A percentile compares a stretch with the other conserved stretches of the same genome.
phyloP scores from a whole-genome alignment of 23 tunicate genomes.

The Aplidium turbinatum region DNA sequence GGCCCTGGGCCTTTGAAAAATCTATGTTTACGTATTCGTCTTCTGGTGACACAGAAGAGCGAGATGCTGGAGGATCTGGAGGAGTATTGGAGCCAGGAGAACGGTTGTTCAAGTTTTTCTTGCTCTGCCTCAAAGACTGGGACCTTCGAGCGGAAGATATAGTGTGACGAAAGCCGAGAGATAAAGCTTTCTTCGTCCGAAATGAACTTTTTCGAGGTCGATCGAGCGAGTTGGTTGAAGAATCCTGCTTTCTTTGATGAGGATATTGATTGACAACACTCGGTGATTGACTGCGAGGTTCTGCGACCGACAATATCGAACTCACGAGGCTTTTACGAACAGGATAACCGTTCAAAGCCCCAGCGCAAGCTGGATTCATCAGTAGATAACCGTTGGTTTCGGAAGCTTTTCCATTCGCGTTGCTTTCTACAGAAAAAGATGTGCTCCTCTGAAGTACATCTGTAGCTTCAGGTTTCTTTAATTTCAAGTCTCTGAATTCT shows the following conservation, averaged over 20 bases:
- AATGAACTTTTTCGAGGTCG: constrained; percentile 21
- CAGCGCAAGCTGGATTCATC: constrained; percentile 9
- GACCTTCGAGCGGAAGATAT: constrained; percentile 19
- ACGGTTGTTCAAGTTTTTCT: not conserved
- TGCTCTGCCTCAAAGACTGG: constrained; percentile 22
- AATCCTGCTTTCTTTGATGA: constrained; percentile 41
- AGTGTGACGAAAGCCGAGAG: constrained; percentile 9
- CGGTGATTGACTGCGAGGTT: not conserved
- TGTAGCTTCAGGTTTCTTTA: not conserved
- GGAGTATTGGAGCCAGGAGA: constrained; percentile 5
- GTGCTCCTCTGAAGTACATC: not conserved
- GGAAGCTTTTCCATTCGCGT: not conserved
- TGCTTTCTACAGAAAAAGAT: not conserved
- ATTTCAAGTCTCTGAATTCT: constrained; percentile 11
- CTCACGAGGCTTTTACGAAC: constrained; percentile 29
- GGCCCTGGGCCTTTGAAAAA: constrained; percentile 57
- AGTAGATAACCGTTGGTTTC: constrained; percentile 47
- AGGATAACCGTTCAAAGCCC: not conserved
- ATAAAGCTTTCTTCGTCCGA: constrained; percentile 29
- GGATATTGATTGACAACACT: constrained; percentile 7
- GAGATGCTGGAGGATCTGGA: not conserved
- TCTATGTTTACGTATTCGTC: constrained; percentile 84
- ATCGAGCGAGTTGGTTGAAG: constrained; percentile 40
- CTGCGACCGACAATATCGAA: constrained; percentile 33
- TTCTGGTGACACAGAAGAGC: constrained; percentile 36